Conservation (phyloP, 92 coral and sea anemone genomes). For the Chrysogorgia sp. region DNA sequence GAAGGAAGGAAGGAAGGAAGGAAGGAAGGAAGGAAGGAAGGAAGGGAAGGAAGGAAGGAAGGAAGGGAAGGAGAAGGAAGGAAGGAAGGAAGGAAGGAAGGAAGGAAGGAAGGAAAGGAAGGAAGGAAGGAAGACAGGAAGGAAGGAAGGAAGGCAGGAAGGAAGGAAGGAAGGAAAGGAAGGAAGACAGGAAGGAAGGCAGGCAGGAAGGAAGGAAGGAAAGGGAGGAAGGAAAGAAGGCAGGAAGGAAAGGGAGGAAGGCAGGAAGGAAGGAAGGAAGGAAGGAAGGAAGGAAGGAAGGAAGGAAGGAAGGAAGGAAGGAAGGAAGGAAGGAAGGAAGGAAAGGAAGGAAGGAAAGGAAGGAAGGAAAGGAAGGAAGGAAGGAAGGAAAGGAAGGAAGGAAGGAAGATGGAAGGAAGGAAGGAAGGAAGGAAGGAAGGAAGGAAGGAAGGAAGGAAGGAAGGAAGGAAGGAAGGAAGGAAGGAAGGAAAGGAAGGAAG, state of each 20-base stretch:
- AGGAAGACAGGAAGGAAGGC: conserved; percentile 1
- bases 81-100: background rate
- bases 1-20: background rate
- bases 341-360: background rate
- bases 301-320: background rate
- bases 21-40: background rate
- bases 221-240: background rate
- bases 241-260: background rate
- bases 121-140: background rate
- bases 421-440: too few relatives aligned
- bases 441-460: background rate
- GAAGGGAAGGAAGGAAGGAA: background rate
- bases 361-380: background rate
- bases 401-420: background rate
- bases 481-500: background rate
- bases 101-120: conserved; percentile 3
- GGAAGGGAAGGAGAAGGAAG: background rate
- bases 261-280: background rate
- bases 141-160: background rate
- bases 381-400: background rate
- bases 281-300: background rate
- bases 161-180: background rate
- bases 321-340: background rate
- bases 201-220: background rate
- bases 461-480: background rate